Conservation (phyloP, 2,888 invertebrate species). For the Polyploca ridens region DNA sequence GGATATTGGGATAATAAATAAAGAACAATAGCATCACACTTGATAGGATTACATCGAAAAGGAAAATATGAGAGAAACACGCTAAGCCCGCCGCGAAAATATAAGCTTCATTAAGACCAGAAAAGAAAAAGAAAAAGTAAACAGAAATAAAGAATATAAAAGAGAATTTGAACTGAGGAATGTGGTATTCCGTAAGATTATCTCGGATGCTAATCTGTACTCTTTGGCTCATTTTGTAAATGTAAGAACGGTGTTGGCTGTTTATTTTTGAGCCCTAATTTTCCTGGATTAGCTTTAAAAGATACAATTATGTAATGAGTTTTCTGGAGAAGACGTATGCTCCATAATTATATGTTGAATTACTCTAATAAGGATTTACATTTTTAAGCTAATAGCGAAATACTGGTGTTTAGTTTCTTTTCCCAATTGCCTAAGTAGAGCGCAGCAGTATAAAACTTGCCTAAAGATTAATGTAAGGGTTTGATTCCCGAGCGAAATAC, state of each 20-base stretch:
- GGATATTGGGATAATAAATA: slow-evolving; percentile 10
- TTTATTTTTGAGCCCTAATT: slow-evolving; percentile 20
- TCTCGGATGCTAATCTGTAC: slow-evolving; percentile 27
- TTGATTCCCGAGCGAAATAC: no score
- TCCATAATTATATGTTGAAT: background rate
- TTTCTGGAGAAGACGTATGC: background rate
- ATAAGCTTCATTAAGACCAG: slow-evolving; percentile 9
- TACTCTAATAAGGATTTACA: background rate
- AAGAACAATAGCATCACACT: slow-evolving; percentile 10
- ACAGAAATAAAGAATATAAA: slow-evolving; percentile 21
- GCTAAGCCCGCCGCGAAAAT: slow-evolving; percentile 5
- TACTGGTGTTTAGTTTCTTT: no score
- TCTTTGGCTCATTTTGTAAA: slow-evolving; percentile 31
- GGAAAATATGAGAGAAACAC: slow-evolving; percentile 9
- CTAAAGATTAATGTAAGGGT: no score
- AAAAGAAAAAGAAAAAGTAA: background rate
- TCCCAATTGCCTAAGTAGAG: no score
- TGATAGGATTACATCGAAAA: slow-evolving; percentile 6
- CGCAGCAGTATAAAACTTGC: no score
- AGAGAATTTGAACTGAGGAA: slow-evolving; percentile 11
- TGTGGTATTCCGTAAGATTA: slow-evolving; percentile 21
- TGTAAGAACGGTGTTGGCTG: slow-evolving; percentile 24
- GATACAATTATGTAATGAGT: background rate
- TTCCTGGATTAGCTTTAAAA: slow-evolving; percentile 6
- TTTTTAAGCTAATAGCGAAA: no score